Evolutionary conservation across 2,113 vertebrate species (phyloP).

Genomic region (Dromaius novaehollandiae): DNA sequence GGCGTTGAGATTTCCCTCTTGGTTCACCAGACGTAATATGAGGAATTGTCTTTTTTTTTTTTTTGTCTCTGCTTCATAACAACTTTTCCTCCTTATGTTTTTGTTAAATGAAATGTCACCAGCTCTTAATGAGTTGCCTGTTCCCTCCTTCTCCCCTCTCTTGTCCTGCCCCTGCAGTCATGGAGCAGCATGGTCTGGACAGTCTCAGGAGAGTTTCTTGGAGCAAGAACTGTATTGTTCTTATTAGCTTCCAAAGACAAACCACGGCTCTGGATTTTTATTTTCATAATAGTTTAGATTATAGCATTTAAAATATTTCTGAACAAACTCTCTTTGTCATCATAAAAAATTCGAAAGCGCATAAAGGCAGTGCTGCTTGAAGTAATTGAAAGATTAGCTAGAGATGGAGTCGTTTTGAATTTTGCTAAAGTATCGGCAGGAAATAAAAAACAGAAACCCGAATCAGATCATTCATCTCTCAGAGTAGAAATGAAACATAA

Average conservation of each 20-base stretch:
- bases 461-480: conserved; percentile 43
- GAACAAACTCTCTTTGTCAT: conserved; percentile 30
- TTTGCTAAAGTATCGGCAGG: background rate
- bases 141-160: conserved; percentile 48
- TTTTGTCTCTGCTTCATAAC: conserved; percentile 70
- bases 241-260: conserved; percentile 38
- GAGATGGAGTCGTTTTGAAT: background rate
- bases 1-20: conserved; percentile 88
- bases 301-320: conserved; percentile 34
- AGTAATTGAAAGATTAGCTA: conserved; percentile 20
- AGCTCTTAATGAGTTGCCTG: conserved; percentile 73
- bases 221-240: conserved; percentile 36
- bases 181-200: conserved; percentile 57
- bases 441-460: conserved; percentile 45
- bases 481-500: conserved; percentile 42
- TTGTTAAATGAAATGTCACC: conserved; percentile 77
- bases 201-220: conserved; percentile 61
- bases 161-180: conserved; percentile 21
- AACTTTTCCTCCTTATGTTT: conserved; percentile 68
- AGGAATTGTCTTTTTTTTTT: conserved; percentile 79
- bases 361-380: background rate
- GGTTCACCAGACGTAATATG: conserved; percentile 87
- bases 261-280: background rate
- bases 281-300: conserved; percentile 40
- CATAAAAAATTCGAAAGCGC: conserved; percentile 28